Evolutionary conservation across 2,797 vertebrate species (phyloP).

Genomic region (Paguma larvata): DNA sequence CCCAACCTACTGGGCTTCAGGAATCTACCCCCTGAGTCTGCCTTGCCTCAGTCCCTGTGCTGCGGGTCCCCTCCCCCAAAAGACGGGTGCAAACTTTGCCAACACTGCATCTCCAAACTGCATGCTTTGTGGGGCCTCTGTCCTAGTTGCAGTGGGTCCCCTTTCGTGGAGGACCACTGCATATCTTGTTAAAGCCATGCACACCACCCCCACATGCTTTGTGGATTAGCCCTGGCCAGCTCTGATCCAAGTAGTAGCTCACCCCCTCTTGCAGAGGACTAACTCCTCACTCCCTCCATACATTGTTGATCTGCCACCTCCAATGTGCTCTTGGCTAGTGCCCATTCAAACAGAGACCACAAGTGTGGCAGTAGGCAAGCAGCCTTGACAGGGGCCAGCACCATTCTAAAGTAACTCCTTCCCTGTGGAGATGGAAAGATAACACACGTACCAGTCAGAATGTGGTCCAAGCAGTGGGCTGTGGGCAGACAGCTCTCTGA

Average conservation of each 20-base stretch:
- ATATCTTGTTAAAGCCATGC: background rate
- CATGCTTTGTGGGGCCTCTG: background rate
- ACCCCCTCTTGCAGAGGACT: background rate
- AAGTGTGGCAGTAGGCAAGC: background rate
- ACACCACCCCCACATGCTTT: background rate
- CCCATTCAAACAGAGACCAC: background rate
- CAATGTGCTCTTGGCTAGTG: background rate
- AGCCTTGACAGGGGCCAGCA: background rate
- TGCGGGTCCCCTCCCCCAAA: background rate
- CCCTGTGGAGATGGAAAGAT: background rate
- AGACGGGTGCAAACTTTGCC: background rate
- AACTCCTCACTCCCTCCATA: background rate
- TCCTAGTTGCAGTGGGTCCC: background rate
- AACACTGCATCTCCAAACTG: background rate
- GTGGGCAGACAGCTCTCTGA: background rate
- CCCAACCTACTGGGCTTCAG: background rate
- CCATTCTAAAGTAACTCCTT: background rate
- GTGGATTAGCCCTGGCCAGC: background rate
- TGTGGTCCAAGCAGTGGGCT: background rate
- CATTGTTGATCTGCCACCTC: background rate
- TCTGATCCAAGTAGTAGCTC: background rate
- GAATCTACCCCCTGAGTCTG: background rate
- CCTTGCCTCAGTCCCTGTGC: background rate
- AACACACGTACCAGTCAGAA: background rate
- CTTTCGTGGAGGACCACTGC: background rate